These are phyloP conservation scores for Lasiurus cinereus DNA, from an alignment of 2,113 vertebrate genomes.

Conservation along the genomic window DNA sequence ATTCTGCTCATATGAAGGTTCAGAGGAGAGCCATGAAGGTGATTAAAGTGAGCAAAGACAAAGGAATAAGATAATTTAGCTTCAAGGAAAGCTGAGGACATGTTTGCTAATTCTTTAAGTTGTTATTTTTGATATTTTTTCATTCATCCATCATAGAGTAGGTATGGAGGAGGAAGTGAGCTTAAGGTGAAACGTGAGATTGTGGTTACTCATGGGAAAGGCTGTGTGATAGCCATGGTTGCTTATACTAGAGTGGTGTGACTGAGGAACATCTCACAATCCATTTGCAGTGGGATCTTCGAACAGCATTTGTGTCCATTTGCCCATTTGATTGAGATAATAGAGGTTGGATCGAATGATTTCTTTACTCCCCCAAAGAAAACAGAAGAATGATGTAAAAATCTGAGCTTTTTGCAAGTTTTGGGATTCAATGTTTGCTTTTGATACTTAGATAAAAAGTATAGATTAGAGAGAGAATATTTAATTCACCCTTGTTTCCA, in stretches of 20 bases:
- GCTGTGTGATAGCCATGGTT: background rate
- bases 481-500: constrained; percentile 39
- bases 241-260: background rate
- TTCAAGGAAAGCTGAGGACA: background rate
- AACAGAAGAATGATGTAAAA: background rate
- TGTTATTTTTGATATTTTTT: background rate
- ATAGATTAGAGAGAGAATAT: background rate
- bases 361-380: background rate
- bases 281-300: background rate
- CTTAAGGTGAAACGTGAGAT: background rate
- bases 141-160: background rate
- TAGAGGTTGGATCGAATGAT: background rate
- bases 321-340: background rate
- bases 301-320: background rate
- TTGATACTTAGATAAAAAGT: constrained; percentile 1
- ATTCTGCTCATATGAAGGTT: background rate
- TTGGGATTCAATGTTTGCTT: constrained; percentile 25
- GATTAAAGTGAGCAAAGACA: background rate
- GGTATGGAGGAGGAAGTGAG: background rate
- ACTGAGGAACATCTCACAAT: background rate
- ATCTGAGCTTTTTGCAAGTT: background rate
- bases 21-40: background rate
- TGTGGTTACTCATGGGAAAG: background rate
- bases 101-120: background rate
- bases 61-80: background rate